These are phyloP conservation scores for Pocillopora damicornis DNA, from an alignment of 64 coral and sea anemone genomes.

Conservation along the genomic window DNA sequence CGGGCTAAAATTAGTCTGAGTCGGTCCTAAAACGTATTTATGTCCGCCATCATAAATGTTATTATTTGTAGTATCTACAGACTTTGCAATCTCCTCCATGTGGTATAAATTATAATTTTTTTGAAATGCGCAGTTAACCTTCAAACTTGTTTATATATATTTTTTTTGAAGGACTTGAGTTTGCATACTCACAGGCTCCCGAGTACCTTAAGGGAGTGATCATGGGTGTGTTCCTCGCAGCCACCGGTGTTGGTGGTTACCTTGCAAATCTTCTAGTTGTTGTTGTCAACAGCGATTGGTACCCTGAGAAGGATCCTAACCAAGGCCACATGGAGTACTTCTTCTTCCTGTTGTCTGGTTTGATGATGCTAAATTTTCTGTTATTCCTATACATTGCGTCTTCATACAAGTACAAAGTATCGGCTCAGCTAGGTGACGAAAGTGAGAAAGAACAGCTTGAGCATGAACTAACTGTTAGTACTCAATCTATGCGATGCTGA, in stretches of 20 bases:
- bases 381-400: constrained; percentile 55
- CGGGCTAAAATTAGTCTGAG: too few relatives aligned
- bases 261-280: constrained; percentile 50
- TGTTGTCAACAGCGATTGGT: constrained; percentile 60
- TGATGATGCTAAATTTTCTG: constrained; percentile 72
- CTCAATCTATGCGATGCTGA: too few relatives aligned
- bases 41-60: too few relatives aligned
- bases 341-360: constrained; percentile 64
- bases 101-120: background rate
- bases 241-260: constrained; percentile 49
- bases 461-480: background rate
- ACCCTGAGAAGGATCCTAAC: constrained; percentile 63
- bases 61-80: too few relatives aligned
- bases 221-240: constrained; percentile 54
- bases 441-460: background rate
- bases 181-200: constrained; percentile 75
- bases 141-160: background rate
- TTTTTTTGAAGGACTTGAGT: constrained; percentile 58
- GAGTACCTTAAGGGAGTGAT: constrained; percentile 63
- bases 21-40: too few relatives aligned
- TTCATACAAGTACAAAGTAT: constrained; percentile 49
- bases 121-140: background rate
- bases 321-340: constrained; percentile 63
- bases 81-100: background rate
- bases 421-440: background rate